phyloP scores from a whole-genome alignment of 2,113 vertebrate species.

The Protobothrops mucrosquamatus region DNA sequence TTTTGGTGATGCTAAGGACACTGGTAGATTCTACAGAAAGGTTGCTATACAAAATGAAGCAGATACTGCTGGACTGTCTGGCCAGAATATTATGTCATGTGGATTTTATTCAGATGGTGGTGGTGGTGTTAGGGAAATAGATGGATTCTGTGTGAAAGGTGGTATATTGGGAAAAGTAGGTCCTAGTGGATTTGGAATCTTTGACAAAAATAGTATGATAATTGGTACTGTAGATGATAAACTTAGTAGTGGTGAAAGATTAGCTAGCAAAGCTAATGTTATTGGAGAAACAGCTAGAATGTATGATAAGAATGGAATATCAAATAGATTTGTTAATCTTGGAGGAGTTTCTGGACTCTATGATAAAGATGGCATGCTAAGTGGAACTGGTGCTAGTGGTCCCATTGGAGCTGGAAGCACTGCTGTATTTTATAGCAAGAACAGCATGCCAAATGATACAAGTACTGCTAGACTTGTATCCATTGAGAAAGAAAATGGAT shows the following conservation, averaged over 20 bases:
- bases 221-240: not conserved
- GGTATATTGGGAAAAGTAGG: not conserved
- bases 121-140: not conserved
- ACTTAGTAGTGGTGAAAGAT: not conserved
- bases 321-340: not conserved
- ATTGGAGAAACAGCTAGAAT: not conserved
- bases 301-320: not conserved
- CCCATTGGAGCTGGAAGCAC: not conserved
- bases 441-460: not conserved
- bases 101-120: not conserved
- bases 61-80: not conserved
- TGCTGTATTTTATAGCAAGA: not conserved
- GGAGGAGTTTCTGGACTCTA: not conserved
- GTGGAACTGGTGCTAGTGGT: not conserved
- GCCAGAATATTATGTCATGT: not conserved
- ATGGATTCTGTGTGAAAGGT: not conserved
- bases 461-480: not conserved
- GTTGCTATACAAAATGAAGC: not conserved
- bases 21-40: not conserved
- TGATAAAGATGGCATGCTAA: not conserved
- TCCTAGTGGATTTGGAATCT: not conserved
- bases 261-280: not conserved
- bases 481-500: not conserved
- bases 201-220: not conserved
- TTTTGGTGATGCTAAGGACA: rapidly evolving